Conservation (phyloP, 1,140 invertebrate species). For the Apis mellifera region Amel_HAv3.1 CM009935.2:10800501-10801000, state of each 20-base stretch:
- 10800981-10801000: slow-evolving; percentile 27
- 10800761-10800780: neutral
- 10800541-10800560: slow-evolving; percentile 42
- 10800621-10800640: slow-evolving; percentile 72
- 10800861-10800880: neutral
- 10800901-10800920: too few relatives aligned
- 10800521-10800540: slow-evolving; percentile 24
- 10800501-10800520: neutral
- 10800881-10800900: too few relatives aligned
- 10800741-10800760: neutral
- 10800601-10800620: slow-evolving; percentile 62
- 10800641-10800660: slow-evolving; percentile 66
- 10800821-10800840: neutral
- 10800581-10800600: slow-evolving; percentile 64
- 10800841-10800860: too few relatives aligned
- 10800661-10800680: slow-evolving; percentile 51
- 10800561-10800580: slow-evolving; percentile 59
- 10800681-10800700: slow-evolving; percentile 8
- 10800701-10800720: slow-evolving; percentile 27
- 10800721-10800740: neutral
- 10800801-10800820: neutral
- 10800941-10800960: neutral
- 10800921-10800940: too few relatives aligned
- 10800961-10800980: slow-evolving; percentile 55
- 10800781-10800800: too few relatives aligned